These are phyloP conservation scores for Epizoanthus stellaris DNA, from an alignment of 92 coral and sea anemone species.

Conservation along the genomic window DNA sequence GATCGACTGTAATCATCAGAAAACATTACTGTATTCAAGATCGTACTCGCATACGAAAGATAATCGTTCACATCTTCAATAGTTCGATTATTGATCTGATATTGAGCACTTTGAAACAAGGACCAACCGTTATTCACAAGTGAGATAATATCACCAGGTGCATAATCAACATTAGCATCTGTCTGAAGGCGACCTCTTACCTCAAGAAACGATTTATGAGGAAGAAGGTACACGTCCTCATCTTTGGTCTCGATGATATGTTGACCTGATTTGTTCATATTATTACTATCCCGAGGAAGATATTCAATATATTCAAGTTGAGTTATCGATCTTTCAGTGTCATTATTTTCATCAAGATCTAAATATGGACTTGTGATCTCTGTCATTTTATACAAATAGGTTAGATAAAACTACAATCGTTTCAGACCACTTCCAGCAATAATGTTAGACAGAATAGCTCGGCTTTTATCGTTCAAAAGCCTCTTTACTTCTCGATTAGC, in stretches of 20 bases:
- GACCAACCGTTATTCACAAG: background rate
- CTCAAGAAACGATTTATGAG: constrained; percentile 16
- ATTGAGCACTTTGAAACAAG: background rate
- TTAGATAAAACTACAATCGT: constrained; percentile 23
- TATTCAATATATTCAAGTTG: constrained; percentile 11
- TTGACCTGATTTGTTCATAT: constrained; percentile 29
- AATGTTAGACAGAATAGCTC: background rate
- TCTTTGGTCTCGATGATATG: background rate
- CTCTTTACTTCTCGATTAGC: constrained; percentile 11
- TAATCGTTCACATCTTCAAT: constrained; percentile 12
- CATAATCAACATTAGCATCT: background rate
- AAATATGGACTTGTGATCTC: background rate
- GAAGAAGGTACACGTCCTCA: constrained; percentile 24
- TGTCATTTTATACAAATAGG: constrained; percentile 26
- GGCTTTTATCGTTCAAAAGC: constrained; percentile 15
- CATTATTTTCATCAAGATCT: background rate
- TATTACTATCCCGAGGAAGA: constrained; percentile 1
- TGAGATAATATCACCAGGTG: background rate
- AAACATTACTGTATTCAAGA: constrained; percentile 1
- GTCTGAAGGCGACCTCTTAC: background rate
- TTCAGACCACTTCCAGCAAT: constrained; percentile 37
- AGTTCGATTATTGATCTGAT: background rate
- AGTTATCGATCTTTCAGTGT: background rate
- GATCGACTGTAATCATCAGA: background rate
- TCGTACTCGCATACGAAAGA: background rate